Base-by-base conservation (phyloP, 2,113 vertebrate species). In the Sisor rabdophorus region DNA sequence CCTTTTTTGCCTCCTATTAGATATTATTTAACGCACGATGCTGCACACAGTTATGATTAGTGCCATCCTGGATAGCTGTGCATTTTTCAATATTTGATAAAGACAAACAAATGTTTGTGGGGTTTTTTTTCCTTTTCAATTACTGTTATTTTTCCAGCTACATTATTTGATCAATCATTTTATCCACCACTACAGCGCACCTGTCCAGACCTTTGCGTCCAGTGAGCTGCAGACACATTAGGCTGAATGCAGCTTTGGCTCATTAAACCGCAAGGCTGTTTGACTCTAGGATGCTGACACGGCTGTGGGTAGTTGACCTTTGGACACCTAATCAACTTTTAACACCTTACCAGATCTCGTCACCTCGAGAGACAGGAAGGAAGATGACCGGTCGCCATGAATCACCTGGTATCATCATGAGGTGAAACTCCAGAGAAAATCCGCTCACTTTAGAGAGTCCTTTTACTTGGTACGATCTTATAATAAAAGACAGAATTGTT, bases 271-370 rank as follows among this genome's bases (percentile, higher is more conserved):
- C 73, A 63, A 82, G 84, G 85, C 82, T 81, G 77, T 83, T 78
- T 84, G 84, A 85, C 80, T 79, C 80, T 87, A 87, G 90, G 90
- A 90, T 81, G 81, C 85, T 83, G 88, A 88, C 89, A 88, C 85
- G 87, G 84, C 84, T 84, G 86, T 84, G 86, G 84, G 85, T 88
- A 86, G 80, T 84, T 91, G 90, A 92, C 91, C 90, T 93, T 93
- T 93, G 90, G 87, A 86, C 89, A 87, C 86, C 89, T 91, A 90
- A 91, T 93, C 90, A 92, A 91, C 90, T 91, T 92, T 90, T 91
- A 92, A 91, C 91, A 92, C 90, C 90, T 92, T 81, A 55, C 72
- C 61, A 69, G 70, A 78, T 83, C 81, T 47, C 50, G 68, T 77
- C 77, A 69, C 74, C 54, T 68, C 32, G 71, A 16, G 67, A 76